phyloP scores from a whole-genome alignment of 2,113 vertebrate species.

The human region DNA sequence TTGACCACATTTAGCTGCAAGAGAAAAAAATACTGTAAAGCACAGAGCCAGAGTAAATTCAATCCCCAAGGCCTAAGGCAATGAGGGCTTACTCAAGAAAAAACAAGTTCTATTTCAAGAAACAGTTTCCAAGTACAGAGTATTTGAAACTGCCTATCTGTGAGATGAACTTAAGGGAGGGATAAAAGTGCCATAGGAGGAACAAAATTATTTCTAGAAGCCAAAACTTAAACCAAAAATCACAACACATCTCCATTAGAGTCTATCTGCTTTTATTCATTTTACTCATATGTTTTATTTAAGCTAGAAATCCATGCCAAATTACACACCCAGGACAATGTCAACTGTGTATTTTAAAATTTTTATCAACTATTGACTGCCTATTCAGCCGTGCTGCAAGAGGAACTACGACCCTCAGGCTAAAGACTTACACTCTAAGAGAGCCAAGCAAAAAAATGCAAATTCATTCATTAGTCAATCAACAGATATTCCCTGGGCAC shows the following conservation, averaged over 20 bases:
- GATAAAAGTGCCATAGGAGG: neutral
- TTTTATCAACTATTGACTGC: neutral
- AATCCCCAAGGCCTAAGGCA: neutral
- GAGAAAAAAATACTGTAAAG: neutral
- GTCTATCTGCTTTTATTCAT: neutral
- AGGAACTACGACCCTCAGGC: neutral
- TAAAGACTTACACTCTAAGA: neutral
- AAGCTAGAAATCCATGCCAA: neutral
- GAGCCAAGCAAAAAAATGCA: neutral
- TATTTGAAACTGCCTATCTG: neutral
- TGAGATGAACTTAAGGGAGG: neutral
- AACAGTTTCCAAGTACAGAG: neutral
- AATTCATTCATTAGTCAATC: neutral
- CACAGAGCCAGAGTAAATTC: neutral
- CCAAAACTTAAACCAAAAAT: neutral
- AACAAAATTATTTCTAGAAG: neutral
- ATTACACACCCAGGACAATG: neutral
- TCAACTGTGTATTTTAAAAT: neutral
- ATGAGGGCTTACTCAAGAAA: too few relatives aligned
- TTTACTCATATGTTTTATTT: neutral
- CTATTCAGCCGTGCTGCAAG: neutral
- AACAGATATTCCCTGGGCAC: neutral
- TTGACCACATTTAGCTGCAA: constrained; percentile 92
- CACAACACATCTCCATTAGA: neutral
- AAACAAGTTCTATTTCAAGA: neutral